A percentile compares a stretch with the other conserved stretches of the same genome.
These are phyloP conservation scores for Urocyon cinereoargenteus DNA, from an alignment of 2,797 vertebrate species.

Conservation along the genomic window DNA sequence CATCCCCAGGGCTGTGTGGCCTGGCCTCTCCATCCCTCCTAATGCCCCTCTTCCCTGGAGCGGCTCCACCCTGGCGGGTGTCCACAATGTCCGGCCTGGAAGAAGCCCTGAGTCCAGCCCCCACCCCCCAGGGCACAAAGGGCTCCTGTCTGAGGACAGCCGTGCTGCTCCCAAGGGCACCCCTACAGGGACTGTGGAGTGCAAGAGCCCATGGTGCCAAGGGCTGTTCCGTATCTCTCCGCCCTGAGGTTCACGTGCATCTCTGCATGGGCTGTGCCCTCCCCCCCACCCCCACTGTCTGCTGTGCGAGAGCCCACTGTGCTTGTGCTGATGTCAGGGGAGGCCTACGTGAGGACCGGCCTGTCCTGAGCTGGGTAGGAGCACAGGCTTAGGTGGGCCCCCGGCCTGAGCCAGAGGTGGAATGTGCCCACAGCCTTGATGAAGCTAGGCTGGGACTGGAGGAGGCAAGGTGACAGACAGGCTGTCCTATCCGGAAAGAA, in stretches of 20 bases:
- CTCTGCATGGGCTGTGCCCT: not conserved
- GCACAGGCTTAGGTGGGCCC: not conserved
- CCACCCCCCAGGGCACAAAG: not conserved
- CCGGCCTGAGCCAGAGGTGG: not conserved
- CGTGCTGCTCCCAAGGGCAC: not conserved
- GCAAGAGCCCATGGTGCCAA: not conserved
- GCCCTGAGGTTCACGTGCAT: not conserved
- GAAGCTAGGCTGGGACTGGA: not conserved
- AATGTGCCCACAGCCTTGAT: not conserved
- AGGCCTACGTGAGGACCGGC: accelerated
- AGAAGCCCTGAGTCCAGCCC: not conserved
- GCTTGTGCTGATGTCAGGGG: not conserved
- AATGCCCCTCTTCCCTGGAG: not conserved
- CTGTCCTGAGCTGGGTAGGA: not conserved
- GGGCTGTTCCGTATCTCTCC: not conserved
- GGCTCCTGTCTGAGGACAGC: too few relatives aligned
- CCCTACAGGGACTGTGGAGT: not conserved
- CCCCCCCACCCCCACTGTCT: not conserved
- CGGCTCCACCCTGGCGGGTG: not conserved
- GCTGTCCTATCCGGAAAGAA: not conserved
- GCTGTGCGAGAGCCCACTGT: not conserved
- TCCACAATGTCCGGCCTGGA: not conserved
- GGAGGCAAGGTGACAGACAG: not conserved
- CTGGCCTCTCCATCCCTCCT: not conserved
- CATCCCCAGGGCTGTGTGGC: not conserved